Percentiles rank a stretch among this genome's conserved stretches.
Conservation (phyloP, 2,113 vertebrate genomes). For the Dendropsophus ebraccatus region DNA sequence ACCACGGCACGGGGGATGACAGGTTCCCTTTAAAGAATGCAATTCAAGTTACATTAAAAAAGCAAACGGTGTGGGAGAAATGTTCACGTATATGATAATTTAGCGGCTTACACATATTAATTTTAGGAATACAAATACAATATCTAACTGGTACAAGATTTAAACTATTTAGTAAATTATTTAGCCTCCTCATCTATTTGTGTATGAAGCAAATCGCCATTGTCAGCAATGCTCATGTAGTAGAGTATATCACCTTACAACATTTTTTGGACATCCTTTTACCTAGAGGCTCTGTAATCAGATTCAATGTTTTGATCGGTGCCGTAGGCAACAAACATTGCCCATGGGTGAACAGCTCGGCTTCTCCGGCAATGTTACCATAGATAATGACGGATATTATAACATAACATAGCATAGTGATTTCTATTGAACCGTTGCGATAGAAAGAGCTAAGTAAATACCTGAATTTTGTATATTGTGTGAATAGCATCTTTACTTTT, state of each 20-base stretch:
- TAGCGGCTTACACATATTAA: too few relatives aligned
- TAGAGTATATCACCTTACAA: neutral
- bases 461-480: neutral
- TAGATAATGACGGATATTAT: neutral
- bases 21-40: too few relatives aligned
- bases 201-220: neutral
- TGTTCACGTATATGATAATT: neutral
- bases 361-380: neutral
- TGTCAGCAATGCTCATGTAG: neutral
- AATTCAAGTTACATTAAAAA: too few relatives aligned
- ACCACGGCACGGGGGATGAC: too few relatives aligned
- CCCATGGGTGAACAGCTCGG: neutral
- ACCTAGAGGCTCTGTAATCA: conserved; percentile 35
- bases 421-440: neutral
- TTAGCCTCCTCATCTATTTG: neutral
- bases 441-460: neutral
- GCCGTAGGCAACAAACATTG: conserved; percentile 14
- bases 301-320: conserved; percentile 13
- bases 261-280: conserved; percentile 23
- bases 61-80: neutral
- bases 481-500: too few relatives aligned
- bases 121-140: too few relatives aligned
- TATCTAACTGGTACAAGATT: neutral
- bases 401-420: neutral
- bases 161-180: neutral